Percentiles rank a stretch among this genome's conserved stretches.
Evolutionary conservation across 2,797 vertebrate genomes (phyloP).

Genomic region (Enteromius anoplus): DNA sequence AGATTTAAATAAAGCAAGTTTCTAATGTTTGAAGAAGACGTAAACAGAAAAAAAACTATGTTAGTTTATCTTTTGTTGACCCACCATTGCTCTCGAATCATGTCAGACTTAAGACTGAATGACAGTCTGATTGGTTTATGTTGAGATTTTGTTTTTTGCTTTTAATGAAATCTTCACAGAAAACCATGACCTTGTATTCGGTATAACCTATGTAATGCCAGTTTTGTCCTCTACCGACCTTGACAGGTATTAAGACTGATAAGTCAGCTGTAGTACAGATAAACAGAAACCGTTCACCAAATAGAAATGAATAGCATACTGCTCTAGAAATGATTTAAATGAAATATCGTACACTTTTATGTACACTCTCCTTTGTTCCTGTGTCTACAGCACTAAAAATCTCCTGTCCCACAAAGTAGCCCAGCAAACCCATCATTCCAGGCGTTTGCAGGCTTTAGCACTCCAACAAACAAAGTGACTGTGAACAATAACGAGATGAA

Average conservation of each 20-base stretch:
- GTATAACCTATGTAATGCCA: neutral
- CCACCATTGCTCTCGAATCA: neutral
- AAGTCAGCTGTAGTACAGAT: neutral
- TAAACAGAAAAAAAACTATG: neutral
- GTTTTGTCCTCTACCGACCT: neutral
- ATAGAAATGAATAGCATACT: neutral
- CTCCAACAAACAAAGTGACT: conserved; percentile 56
- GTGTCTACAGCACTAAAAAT: conserved; percentile 39
- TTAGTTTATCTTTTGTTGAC: neutral
- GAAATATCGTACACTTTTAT: neutral
- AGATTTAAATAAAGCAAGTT: neutral
- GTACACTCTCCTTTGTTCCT: conserved; percentile 20
- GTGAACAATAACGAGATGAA: conserved; percentile 71
- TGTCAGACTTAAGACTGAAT: neutral
- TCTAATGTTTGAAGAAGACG: neutral
- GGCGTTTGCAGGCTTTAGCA: conserved; percentile 54
- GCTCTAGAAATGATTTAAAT: neutral
- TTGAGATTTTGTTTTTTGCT: neutral
- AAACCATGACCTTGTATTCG: neutral
- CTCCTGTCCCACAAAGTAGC: conserved; percentile 32
- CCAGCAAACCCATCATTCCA: conserved; percentile 51
- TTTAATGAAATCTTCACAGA: conserved; percentile 7
- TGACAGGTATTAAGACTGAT: conserved; percentile 22
- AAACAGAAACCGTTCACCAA: conserved; percentile 3
- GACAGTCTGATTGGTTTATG: conserved; percentile 10